Conservation (phyloP, 2,888 invertebrate species). For the Trissolcus japonicus region DNA sequence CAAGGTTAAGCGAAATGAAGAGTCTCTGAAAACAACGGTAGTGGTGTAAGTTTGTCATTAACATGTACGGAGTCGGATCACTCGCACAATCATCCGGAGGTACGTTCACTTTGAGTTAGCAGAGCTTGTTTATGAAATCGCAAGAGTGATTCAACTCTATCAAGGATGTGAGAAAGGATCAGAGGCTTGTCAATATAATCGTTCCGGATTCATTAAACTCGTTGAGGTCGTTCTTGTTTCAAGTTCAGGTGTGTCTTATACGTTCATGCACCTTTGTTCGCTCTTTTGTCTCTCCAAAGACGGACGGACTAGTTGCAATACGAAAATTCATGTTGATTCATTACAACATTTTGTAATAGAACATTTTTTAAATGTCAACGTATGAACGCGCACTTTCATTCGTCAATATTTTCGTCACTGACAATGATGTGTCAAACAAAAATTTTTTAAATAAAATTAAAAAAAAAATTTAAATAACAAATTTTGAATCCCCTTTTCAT, state of each 20-base stretch:
- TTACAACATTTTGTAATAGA: no score
- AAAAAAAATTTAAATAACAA: not conserved
- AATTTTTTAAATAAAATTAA: no score
- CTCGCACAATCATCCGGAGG: constrained; percentile 6
- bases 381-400: no score
- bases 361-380: no score
- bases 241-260: no score
- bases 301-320: no score
- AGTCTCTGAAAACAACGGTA: not conserved
- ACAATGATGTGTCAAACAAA: no score
- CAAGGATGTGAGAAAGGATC: constrained; percentile 24
- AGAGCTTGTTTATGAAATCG: not conserved
- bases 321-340: no score
- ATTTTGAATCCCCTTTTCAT: not conserved
- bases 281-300: no score
- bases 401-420: no score
- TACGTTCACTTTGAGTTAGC: not conserved
- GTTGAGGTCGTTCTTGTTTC: not conserved
- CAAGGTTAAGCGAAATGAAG: constrained; percentile 13
- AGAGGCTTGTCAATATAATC: not conserved
- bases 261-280: no score
- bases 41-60: not conserved
- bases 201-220: constrained; percentile 12
- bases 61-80: not conserved
- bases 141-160: constrained; percentile 17